These are phyloP conservation scores for Diadegma fenestrale DNA, from an alignment of 2,888 invertebrate species.

Conservation along the genomic window DNA sequence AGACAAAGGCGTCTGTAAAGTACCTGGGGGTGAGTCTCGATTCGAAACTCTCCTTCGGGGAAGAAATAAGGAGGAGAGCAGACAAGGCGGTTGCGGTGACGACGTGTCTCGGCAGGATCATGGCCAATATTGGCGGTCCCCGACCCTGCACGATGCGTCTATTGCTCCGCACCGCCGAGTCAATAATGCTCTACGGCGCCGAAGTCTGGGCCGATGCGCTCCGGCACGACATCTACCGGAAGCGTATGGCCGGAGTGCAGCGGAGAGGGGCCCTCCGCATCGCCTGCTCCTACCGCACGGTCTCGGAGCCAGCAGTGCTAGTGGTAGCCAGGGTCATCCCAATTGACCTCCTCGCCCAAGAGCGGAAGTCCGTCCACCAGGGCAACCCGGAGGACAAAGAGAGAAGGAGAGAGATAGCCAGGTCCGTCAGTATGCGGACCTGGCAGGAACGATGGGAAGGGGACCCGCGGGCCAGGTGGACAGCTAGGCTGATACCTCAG, in stretches of 20 bases:
- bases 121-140: constrained; percentile 63
- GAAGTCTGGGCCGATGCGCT: constrained; percentile 32
- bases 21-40: constrained; percentile 49
- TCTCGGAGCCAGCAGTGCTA: constrained; percentile 14
- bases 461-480: constrained; percentile 3
- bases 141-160: constrained; percentile 48
- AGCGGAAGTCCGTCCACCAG: constrained; percentile 3
- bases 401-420: background rate
- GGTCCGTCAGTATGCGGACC: constrained; percentile 2
- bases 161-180: constrained; percentile 52
- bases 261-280: constrained; percentile 32
- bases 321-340: background rate
- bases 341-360: background rate
- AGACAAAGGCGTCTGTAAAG: constrained; percentile 4
- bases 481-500: background rate
- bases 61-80: constrained; percentile 34
- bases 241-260: constrained; percentile 28
- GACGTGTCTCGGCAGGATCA: constrained; percentile 58
- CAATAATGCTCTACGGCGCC: constrained; percentile 44
- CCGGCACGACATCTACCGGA: constrained; percentile 15
- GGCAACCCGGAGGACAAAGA: constrained; percentile 1
- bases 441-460: background rate
- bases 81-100: constrained; percentile 57
- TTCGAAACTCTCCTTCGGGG: constrained; percentile 17
- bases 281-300: constrained; percentile 19